Evolutionary conservation across 2,113 vertebrate species (phyloP).

Genomic region (Eublepharis macularius): DNA sequence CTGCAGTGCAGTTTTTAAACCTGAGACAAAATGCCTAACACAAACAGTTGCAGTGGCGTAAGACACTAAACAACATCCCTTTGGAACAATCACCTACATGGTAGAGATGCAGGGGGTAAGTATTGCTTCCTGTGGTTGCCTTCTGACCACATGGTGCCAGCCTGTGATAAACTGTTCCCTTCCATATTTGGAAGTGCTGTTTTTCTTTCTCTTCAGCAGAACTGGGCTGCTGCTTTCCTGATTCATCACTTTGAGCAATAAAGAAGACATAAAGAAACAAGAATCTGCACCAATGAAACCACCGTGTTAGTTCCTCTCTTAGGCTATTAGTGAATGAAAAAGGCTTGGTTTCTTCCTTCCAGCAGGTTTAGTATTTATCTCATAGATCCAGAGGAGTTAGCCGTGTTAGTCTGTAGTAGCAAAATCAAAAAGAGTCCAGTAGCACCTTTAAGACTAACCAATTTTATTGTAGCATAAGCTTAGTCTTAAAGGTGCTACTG

Average conservation of each 20-base stretch:
- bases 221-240: background rate
- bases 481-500: no score
- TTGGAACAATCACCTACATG: background rate
- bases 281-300: background rate
- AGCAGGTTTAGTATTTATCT: background rate
- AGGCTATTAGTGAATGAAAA: background rate
- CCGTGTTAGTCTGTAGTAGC: no score
- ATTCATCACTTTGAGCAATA: background rate
- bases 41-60: background rate
- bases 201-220: background rate
- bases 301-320: background rate
- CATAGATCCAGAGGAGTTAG: no score
- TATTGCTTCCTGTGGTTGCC: background rate
- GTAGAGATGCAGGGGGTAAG: background rate
- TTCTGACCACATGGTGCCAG: slow-evolving; percentile 5
- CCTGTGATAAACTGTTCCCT: background rate
- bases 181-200: background rate
- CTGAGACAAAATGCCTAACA: background rate
- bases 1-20: background rate
- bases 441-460: no score
- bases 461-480: no score
- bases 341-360: no score
- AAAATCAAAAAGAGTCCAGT: no score
- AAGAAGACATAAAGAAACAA: background rate
- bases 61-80: background rate